phyloP scores from a whole-genome alignment of 2,888 invertebrate species.

The Himalopsyche tibetana region DNA sequence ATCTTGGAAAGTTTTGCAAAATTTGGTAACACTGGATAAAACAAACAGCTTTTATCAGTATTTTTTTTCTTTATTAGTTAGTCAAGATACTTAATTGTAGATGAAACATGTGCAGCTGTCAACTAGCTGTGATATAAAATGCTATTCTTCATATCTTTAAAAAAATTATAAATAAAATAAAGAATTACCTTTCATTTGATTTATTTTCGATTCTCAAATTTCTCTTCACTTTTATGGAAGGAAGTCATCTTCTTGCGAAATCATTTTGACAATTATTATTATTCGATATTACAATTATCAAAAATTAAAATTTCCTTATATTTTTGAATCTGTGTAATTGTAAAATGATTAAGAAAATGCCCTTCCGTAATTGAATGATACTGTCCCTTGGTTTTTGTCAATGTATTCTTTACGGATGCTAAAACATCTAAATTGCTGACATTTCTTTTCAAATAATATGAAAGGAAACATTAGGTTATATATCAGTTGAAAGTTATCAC shows the following conservation, averaged over 20 bases:
- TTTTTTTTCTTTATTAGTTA: too few species aligned
- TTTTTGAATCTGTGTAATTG: slow-evolving; percentile 24
- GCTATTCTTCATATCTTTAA: slow-evolving; percentile 28
- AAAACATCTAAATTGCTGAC: slow-evolving; percentile 3
- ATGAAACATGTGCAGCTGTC: slow-evolving; percentile 63
- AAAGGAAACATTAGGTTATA: slow-evolving; percentile 22
- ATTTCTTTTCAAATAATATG: slow-evolving; percentile 2
- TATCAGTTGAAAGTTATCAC: slow-evolving; percentile 52
- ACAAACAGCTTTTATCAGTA: background rate
- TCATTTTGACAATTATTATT: slow-evolving; percentile 48
- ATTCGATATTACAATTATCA: background rate
- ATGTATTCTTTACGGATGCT: slow-evolving; percentile 10
- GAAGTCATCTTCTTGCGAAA: slow-evolving; percentile 61
- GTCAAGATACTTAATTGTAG: too few species aligned
- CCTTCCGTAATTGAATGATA: slow-evolving; percentile 22
- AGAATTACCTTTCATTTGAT: slow-evolving; percentile 60
- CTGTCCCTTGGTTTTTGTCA: slow-evolving; percentile 19
- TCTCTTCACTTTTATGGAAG: slow-evolving; percentile 65
- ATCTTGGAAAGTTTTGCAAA: background rate
- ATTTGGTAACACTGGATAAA: slow-evolving; percentile 14
- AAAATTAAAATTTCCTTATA: background rate
- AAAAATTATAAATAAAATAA: slow-evolving; percentile 37
- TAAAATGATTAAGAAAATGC: slow-evolving; percentile 42
- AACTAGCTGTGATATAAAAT: slow-evolving; percentile 41
- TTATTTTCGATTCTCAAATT: slow-evolving; percentile 69